phyloP scores from a whole-genome alignment of 2,113 vertebrate genomes.

The Carlito syrichta region DNA sequence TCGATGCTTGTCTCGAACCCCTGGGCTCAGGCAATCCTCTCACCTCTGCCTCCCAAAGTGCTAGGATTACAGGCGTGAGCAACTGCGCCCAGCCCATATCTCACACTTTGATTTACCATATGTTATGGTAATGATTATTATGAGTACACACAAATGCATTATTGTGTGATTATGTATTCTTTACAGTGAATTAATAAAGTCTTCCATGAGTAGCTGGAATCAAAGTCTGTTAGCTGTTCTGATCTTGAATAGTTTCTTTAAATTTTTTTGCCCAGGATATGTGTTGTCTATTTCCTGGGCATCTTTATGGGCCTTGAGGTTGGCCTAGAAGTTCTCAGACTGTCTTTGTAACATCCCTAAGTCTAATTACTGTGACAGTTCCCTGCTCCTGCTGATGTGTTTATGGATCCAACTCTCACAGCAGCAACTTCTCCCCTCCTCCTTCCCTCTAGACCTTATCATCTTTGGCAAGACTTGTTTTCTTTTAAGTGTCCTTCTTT shows the following conservation, averaged over 20 bases:
- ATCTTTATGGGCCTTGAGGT: not conserved
- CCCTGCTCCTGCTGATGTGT: not conserved
- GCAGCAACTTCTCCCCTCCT: not conserved
- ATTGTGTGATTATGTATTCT: not conserved
- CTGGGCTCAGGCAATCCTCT: not conserved
- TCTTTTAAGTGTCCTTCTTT: not conserved
- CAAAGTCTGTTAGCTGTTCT: not conserved
- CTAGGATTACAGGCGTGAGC: not conserved
- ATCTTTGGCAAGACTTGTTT: not conserved
- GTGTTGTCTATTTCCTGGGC: not conserved
- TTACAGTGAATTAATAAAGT: not conserved
- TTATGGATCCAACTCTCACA: not conserved
- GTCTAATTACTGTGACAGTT: not conserved
- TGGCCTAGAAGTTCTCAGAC: not conserved
- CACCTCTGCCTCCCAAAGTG: not conserved
- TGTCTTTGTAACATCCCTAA: not conserved
- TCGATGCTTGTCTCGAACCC: not conserved
- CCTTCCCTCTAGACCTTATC: not conserved
- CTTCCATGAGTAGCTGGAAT: not conserved
- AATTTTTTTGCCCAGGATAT: not conserved
- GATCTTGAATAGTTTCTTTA: not conserved
- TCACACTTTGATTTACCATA: not conserved
- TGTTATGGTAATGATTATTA: no score
- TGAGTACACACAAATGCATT: not conserved
- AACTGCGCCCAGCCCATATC: not conserved